These are phyloP conservation scores for Ceyx cyanopectus DNA, from an alignment of 2,113 vertebrate species.

Conservation along the genomic window DNA sequence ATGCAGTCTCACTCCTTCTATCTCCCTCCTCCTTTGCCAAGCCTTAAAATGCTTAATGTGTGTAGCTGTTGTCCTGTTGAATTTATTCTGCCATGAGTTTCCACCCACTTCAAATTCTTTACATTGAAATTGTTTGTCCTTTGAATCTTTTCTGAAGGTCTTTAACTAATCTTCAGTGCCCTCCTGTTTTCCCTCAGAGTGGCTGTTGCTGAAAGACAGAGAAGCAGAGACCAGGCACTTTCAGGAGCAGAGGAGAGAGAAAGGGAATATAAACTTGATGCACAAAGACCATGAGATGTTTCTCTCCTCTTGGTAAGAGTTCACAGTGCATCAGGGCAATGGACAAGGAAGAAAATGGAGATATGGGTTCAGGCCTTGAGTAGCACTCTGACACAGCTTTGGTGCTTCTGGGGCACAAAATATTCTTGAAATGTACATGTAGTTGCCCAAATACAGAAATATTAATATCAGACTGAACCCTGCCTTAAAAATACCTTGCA, in stretches of 20 bases:
- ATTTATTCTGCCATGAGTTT: background rate
- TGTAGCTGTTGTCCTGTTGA: background rate
- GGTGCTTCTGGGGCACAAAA: background rate
- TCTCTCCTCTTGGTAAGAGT: background rate
- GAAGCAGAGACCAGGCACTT: background rate
- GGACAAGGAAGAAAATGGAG: background rate
- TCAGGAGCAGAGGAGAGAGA: background rate
- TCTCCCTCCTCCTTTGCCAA: background rate
- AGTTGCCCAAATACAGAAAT: background rate
- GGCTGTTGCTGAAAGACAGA: background rate
- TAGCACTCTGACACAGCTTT: background rate
- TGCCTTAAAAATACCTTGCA: background rate
- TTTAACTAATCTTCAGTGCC: background rate
- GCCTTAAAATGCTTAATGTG: background rate
- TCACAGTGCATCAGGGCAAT: background rate
- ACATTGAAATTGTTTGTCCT: background rate
- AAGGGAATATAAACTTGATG: background rate
- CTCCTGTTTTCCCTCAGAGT: background rate
- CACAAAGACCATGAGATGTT: background rate
- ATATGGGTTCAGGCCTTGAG: accelerated
- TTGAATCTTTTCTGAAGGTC: background rate
- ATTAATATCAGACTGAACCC: background rate
- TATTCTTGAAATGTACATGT: background rate
- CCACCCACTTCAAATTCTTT: background rate
- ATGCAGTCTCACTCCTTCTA: background rate